phyloP scores from a whole-genome alignment of 23 tunicate species.

The Corella eumyota region DNA sequence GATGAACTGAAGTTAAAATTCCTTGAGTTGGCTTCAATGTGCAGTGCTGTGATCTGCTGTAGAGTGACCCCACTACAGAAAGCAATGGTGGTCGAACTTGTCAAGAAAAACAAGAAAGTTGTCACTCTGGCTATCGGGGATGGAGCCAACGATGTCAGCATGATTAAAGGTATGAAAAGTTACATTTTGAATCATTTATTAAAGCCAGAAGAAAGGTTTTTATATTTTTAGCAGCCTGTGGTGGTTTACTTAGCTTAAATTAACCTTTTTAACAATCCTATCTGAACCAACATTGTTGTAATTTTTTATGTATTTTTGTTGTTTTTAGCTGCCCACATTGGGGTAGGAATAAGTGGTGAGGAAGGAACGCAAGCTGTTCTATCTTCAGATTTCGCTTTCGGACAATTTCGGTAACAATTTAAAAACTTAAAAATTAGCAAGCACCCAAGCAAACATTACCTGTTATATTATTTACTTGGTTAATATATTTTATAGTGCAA shows the following conservation, averaged over 20 bases:
- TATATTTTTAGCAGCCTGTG: background rate
- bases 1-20: slow-evolving; percentile 45
- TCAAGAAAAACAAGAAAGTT: slow-evolving; percentile 67
- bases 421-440: background rate
- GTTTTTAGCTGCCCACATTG: slow-evolving; percentile 91
- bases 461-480: background rate
- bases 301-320: background rate
- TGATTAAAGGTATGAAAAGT: slow-evolving; percentile 83
- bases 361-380: slow-evolving; percentile 99
- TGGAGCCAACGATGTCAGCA: slow-evolving; percentile 99
- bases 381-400: slow-evolving; percentile 89
- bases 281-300: background rate
- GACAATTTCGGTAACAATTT: slow-evolving; percentile 62
- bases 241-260: background rate
- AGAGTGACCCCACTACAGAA: slow-evolving; percentile 96
- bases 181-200: background rate
- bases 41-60: slow-evolving; percentile 90
- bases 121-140: slow-evolving; percentile 97
- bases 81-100: slow-evolving; percentile 94
- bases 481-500: background rate
- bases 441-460: background rate
- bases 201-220: background rate
- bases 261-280: background rate
- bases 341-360: slow-evolving; percentile 98
- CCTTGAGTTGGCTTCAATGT: slow-evolving; percentile 60